A percentile compares a stretch with the other conserved stretches of the same genome.
Evolutionary conservation across 2,797 vertebrate species (phyloP).

Genomic region (Sebastiscus albofasciatus): DNA sequence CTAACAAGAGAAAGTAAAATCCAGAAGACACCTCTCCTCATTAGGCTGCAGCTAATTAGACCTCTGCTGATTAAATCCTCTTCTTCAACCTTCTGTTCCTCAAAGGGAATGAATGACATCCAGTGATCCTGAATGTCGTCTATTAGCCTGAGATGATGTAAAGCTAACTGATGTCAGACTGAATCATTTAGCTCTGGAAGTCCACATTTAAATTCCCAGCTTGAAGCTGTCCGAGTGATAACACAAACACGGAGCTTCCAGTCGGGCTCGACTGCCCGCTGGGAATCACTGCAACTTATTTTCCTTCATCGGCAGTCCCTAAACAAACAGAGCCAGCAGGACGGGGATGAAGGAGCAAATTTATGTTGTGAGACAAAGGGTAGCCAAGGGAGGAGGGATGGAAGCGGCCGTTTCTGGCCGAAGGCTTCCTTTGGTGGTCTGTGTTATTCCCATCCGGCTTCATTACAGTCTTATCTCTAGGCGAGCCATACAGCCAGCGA

Average conservation of each 20-base stretch:
- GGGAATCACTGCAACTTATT: slow-evolving; percentile 71
- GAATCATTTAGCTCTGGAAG: slow-evolving; percentile 28
- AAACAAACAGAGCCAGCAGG: slow-evolving; percentile 78
- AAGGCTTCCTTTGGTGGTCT: slow-evolving; percentile 60
- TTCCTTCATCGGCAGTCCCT: slow-evolving; percentile 59
- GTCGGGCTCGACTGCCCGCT: slow-evolving; percentile 32
- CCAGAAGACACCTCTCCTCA: slow-evolving; percentile 30
- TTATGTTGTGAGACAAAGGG: slow-evolving; percentile 76
- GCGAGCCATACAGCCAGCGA: slow-evolving; percentile 61
- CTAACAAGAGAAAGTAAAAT: slow-evolving; percentile 12
- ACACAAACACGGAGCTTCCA: slow-evolving; percentile 50
- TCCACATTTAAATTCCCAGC: slow-evolving; percentile 34
- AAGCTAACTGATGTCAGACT: slow-evolving; percentile 23
- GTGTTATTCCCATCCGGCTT: slow-evolving; percentile 75
- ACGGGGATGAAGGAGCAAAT: slow-evolving; percentile 73
- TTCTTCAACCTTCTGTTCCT: slow-evolving; percentile 22
- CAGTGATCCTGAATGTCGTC: slow-evolving; percentile 12
- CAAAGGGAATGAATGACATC: slow-evolving; percentile 20
- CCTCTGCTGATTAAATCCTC: slow-evolving; percentile 38
- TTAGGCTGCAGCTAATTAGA: slow-evolving; percentile 55
- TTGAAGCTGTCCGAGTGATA: slow-evolving; percentile 46
- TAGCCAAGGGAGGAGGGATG: slow-evolving; percentile 46
- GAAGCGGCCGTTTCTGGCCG: slow-evolving; percentile 50
- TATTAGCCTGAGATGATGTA: slow-evolving; percentile 26
- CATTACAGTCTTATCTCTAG: slow-evolving; percentile 81